These are phyloP conservation scores for Astreopora myriophthalma DNA, from an alignment of 64 coral and sea anemone genomes.

Conservation along the genomic window DNA sequence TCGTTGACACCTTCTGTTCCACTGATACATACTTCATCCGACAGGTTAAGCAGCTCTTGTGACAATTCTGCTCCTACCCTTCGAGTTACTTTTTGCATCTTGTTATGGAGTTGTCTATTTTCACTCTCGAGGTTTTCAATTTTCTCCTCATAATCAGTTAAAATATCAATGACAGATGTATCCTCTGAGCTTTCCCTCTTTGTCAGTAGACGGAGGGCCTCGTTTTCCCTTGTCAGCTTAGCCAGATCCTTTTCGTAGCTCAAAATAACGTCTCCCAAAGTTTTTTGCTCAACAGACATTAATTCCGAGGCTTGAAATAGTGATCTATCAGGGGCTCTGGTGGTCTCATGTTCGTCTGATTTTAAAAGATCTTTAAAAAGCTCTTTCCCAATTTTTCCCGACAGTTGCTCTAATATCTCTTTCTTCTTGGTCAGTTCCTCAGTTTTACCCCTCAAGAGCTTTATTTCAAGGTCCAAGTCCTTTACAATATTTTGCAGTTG, in stretches of 20 bases:
- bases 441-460: not conserved
- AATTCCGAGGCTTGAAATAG: not conserved
- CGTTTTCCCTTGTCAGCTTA: constrained; percentile 52
- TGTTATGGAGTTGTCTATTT: constrained; percentile 59
- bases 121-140: constrained; percentile 40
- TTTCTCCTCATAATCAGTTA: constrained; percentile 63
- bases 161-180: not conserved
- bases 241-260: constrained; percentile 53
- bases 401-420: constrained; percentile 1
- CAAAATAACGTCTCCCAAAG: constrained; percentile 17
- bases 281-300: not conserved
- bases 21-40: not conserved
- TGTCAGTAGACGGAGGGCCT: constrained; percentile 4
- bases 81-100: constrained; percentile 41
- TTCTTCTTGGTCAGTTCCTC: not conserved
- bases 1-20: not conserved
- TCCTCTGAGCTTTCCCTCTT: constrained; percentile 35
- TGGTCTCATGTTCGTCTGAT: not conserved
- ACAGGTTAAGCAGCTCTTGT: constrained; percentile 40
- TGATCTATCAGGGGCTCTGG: not conserved
- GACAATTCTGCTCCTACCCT: constrained; percentile 70
- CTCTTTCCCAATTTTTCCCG: constrained; percentile 3
- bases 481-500: not conserved
- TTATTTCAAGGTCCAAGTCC: not conserved
- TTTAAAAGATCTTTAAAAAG: constrained; percentile 1